Percentiles rank a stretch among this genome's conserved stretches.
Conservation (phyloP, 92 coral and sea anemone genomes). For the Pocillopora meandrina region DNA sequence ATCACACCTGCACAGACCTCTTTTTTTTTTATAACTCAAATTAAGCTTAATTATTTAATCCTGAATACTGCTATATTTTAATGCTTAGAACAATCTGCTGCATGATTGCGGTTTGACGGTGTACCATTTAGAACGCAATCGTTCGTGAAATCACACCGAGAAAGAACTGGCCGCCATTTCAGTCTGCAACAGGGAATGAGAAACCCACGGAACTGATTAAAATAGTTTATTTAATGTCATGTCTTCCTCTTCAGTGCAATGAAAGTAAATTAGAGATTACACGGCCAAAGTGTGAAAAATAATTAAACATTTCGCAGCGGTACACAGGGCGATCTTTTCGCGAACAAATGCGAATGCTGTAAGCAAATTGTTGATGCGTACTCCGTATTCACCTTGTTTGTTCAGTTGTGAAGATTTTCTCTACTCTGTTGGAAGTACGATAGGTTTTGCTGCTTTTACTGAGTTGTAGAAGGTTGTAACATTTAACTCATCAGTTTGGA, state of each 20-base stretch:
- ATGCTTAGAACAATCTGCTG: background rate
- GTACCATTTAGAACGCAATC: too few relatives aligned
- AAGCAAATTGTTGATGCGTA: background rate
- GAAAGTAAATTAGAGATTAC: background rate
- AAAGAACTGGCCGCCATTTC: slow-evolving; percentile 8
- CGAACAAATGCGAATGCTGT: background rate
- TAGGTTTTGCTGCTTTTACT: background rate
- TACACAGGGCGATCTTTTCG: background rate
- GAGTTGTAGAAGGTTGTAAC: background rate
- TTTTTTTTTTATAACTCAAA: slow-evolving; percentile 2
- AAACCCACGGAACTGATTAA: background rate
- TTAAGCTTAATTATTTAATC: slow-evolving; percentile 15
- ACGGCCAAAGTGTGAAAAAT: background rate
- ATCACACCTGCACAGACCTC: background rate
- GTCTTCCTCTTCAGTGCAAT: background rate
- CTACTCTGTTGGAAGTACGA: background rate
- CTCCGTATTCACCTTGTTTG: background rate
- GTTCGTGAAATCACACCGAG: background rate
- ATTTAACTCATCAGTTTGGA: background rate
- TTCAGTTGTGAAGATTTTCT: background rate
- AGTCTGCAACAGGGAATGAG: background rate
- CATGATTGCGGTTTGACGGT: slow-evolving; percentile 3
- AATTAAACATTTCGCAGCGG: background rate
- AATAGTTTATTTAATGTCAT: background rate
- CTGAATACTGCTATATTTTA: background rate